Conservation (phyloP, 2,113 vertebrate species). For the Zosterops hypoxanthus region DNA sequence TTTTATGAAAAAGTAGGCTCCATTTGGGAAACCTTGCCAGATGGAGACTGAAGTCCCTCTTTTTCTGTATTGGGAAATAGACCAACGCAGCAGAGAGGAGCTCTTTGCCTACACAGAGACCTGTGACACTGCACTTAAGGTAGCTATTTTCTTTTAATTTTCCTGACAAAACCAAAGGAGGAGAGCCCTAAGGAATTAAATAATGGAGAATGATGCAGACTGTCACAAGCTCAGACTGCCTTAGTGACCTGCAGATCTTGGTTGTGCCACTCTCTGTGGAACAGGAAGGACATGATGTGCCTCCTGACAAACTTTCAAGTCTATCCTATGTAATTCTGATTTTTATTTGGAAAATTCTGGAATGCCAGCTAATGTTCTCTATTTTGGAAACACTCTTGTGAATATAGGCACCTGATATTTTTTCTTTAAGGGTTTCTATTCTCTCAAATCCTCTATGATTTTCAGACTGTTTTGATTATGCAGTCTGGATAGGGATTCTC, state of each 20-base stretch:
- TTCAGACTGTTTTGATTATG: neutral
- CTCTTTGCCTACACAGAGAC: neutral
- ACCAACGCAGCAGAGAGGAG: neutral
- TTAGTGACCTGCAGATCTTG: neutral
- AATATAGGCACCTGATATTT: neutral
- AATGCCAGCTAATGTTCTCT: neutral
- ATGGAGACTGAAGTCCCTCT: neutral
- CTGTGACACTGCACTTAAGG: neutral
- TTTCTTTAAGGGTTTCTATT: neutral
- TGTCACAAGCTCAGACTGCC: neutral
- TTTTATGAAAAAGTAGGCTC: constrained; percentile 14
- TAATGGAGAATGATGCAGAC: accelerated
- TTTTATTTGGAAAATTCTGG: neutral
- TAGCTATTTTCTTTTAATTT: neutral
- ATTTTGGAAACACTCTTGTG: neutral
- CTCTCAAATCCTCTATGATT: neutral
- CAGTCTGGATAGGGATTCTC: neutral
- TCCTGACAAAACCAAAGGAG: neutral
- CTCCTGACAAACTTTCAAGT: neutral
- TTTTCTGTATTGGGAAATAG: neutral
- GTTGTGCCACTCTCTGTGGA: accelerated
- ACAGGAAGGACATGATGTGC: neutral
- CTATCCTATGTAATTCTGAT: neutral
- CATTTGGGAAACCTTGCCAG: neutral
- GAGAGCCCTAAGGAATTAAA: neutral